These are phyloP conservation scores for Camelus dromedarius DNA, from an alignment of 2,113 vertebrate genomes.

Conservation along the genomic window DNA sequence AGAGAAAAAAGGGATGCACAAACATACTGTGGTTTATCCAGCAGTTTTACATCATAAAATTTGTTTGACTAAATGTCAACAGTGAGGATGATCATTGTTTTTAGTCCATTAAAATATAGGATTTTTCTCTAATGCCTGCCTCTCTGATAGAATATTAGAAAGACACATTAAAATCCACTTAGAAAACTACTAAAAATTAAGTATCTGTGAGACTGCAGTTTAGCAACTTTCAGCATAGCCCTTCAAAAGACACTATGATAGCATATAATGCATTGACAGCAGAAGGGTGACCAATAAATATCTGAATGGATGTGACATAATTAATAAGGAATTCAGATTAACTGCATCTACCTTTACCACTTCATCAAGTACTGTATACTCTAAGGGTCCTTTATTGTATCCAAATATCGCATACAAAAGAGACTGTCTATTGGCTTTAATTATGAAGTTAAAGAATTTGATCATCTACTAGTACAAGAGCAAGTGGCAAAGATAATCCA, in stretches of 20 bases:
- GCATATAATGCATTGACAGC: not conserved
- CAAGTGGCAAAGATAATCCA: not conserved
- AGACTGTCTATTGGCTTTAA: not conserved
- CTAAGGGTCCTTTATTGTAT: not conserved
- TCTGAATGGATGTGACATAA: not conserved
- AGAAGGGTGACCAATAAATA: not conserved
- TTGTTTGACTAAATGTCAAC: not conserved
- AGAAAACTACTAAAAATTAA: slow-evolving; percentile 36
- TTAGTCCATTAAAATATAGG: not conserved
- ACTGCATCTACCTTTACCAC: not conserved
- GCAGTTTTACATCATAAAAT: not conserved
- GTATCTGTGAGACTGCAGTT: not conserved
- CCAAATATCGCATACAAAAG: not conserved
- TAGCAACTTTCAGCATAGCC: not conserved
- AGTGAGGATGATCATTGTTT: not conserved
- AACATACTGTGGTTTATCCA: not conserved
- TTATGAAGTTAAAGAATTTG: not conserved
- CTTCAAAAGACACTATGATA: not conserved
- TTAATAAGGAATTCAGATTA: not conserved
- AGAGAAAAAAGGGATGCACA: not conserved
- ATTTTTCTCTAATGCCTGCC: not conserved
- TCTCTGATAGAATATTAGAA: not conserved
- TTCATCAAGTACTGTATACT: not conserved
- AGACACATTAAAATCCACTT: not conserved
- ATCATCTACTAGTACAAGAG: not conserved